Evolutionary conservation across 2,797 vertebrate species (phyloP), one percentile per base, ranked within the genome.

Genomic region (Chromis chromis): DNA sequence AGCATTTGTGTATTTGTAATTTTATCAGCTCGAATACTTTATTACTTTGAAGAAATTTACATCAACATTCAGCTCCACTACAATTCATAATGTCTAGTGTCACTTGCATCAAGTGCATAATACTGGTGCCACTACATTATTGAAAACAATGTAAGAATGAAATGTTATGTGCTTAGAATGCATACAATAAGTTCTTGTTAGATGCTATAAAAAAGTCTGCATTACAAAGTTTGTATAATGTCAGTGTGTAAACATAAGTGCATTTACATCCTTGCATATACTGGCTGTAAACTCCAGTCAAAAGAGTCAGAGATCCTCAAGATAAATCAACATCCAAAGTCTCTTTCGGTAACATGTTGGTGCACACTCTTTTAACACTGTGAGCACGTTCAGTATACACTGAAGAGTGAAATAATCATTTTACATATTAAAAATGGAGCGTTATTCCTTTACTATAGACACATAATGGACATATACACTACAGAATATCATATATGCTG

Each of bases 21-120:
- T 77, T 78, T 74, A 86, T 60, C 49, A 70, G 58, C 60, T 56
- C 58, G 53, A 78, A 65, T 82, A 83, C 65, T 76, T 77, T 62
- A 83, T 83, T 80, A 80, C 69, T 71, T 78, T 28, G 65, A 66
- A 61, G 71, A 19, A 67, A 84, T 83, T 83, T 82, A 90, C 84
- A 88, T 83, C 57, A 89, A 91, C 85, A 91, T 93, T 92, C 89
- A 90, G 50, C 60, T 79, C 81, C 76, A 88, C 76, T 84, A 90
- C 84, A 85, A 74, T 88, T 89, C 84, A 87, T 84, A 85, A 86
- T 79, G 85, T 91, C 83, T 80, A 80, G 65, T 78, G 75, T 83
- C 63, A 89, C 76, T 88, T 66, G 52, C 17, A 22, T 88, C 82
- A 86, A 86, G 86, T 91, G 91, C 89, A 92, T 90, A 91, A 91